Base-by-base conservation (phyloP, 2,113 vertebrate genomes). In the Mohoua ochrocephala region DNA sequence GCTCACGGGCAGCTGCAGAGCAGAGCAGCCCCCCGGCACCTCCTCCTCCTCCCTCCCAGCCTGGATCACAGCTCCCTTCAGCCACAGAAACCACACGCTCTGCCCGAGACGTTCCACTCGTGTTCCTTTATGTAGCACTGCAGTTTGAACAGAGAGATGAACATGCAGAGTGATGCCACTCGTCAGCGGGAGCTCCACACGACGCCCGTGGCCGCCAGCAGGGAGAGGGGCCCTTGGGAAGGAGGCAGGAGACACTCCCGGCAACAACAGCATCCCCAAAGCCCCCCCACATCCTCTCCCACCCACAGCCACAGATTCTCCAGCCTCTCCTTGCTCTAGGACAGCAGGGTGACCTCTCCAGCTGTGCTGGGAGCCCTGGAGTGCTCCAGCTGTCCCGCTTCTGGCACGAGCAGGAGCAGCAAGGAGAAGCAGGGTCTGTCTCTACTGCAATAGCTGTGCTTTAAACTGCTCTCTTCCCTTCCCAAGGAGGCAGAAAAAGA, bases 101-200 rank as follows among this genome's bases (percentile, higher is more conserved):
- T 8, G 30, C 84, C 74, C 5, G 11, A 35, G 41, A 54, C 7
- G 4, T 7, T 50, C 50, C 76, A 71, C 56, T 73, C 19, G 76
- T 37, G 92, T 53, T 45, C 31, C 53, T 97, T 95, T 92, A 96
- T 95, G 67, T 93, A 81, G 88, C 84, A 67, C 87, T 83, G 91
- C 84, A 74, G 88, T 41, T 94, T 93, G 12, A 85, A 95, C 76
- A 53, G 16, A 47, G 82, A n/a, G 3, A 84, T 0, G 39, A 80
- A 75, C 97, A 97, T 96, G 96, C 97, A 96, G 71, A 96, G 80
- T 53, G 73, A 57, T 1, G 71, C 84, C 78, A 21, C 83, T 53
- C 10, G 27, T 21, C 88, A 81, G 88, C 50, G 1, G 87, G 53
- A 85, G 87, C 84, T 73, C 45, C 45, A 45, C 33, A 41, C 71